Conservation (phyloP, 2,888 invertebrate species). For the Crematogaster levior region DNA sequence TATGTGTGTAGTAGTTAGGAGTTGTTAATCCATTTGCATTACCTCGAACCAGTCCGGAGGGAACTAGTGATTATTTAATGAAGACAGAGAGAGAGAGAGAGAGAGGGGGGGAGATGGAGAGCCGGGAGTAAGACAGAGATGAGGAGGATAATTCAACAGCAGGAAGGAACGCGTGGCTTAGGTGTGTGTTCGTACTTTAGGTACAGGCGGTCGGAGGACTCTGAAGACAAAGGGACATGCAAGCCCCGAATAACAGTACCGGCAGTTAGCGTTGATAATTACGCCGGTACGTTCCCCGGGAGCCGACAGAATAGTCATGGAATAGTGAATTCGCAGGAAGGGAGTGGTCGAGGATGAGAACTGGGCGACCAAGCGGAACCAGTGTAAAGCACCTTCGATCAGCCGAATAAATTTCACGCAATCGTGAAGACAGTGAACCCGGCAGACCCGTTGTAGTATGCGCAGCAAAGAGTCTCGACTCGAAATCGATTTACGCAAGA, state of each 20-base stretch:
- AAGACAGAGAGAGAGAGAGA: slow-evolving; percentile 29
- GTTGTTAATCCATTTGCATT: slow-evolving; percentile 49
- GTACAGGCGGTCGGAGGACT: slow-evolving; percentile 49
- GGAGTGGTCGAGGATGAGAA: slow-evolving; percentile 37
- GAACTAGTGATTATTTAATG: slow-evolving; percentile 45
- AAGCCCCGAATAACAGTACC: slow-evolving; percentile 75
- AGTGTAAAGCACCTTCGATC: slow-evolving; percentile 30
- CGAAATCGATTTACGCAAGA: slow-evolving; percentile 21
- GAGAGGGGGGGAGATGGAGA: not conserved
- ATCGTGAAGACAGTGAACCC: not conserved
- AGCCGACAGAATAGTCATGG: slow-evolving; percentile 68
- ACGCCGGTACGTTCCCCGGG: slow-evolving; percentile 70
- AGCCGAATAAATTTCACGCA: slow-evolving; percentile 41
- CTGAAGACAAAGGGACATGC: slow-evolving; percentile 68
- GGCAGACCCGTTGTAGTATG: not conserved
- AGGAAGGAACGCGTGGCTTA: slow-evolving; percentile 39
- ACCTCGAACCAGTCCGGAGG: slow-evolving; percentile 33
- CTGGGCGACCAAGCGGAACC: slow-evolving; percentile 49
- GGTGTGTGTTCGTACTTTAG: slow-evolving; percentile 44
- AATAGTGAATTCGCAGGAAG: slow-evolving; percentile 56
- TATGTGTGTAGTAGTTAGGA: slow-evolving; percentile 23
- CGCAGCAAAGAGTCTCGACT: not conserved
- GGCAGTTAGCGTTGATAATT: slow-evolving; percentile 79
- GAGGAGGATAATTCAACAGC: slow-evolving; percentile 30
- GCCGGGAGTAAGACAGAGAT: slow-evolving; percentile 24